Base-by-base conservation (phyloP, 1,140 invertebrate species). In the Papilio glaucus region DNA sequence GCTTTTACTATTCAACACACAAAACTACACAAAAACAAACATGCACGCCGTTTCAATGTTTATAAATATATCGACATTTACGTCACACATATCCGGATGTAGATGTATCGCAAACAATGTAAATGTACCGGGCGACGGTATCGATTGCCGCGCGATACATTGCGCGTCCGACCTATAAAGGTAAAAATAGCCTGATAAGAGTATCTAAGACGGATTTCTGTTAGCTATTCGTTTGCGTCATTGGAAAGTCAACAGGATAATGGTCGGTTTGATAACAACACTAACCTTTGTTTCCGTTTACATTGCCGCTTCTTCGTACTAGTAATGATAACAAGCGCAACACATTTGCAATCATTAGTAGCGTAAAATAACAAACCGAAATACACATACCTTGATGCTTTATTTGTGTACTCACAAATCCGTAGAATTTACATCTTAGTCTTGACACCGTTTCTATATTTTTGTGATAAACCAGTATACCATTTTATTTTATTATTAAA, bases 21-120 rank as follows among this genome's bases (percentile, higher is more conserved):
- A 57, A 29, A 60, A 60, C 21, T 60, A 60, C 57, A 60, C 26
- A 37, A 61, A 61, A 37, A 61, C 60, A 61, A 61, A 61, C 29
- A 61, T 61, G 60, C 60, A 61, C 4, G 10, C 6, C 12, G 49
- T 57, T 57, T 26, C 21, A 26, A 57, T 57, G 49, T 57, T 57
- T 57, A 57, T 57, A 26, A 57, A 57, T 53, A 21, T 49, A 10
- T 45, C 45, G 18, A 49, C 49, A 26, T 24, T 57, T 57, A 57
- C 60, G 29, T 61, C 60, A 61, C 15, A 33, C 29, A 37, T 61
- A 61, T 61, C 60, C 60, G 60, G 60, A 13, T 33, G 24, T 33
- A 26, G 21, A 61, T 61, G 24, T 61, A 29, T 61, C n/a, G 24
- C 1, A 53, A 21, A 53, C 18, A 53, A 53, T 53, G 18, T 53